Conservation (phyloP, 64 coral and sea anemone species). For the Montipora capricornis region DNA sequence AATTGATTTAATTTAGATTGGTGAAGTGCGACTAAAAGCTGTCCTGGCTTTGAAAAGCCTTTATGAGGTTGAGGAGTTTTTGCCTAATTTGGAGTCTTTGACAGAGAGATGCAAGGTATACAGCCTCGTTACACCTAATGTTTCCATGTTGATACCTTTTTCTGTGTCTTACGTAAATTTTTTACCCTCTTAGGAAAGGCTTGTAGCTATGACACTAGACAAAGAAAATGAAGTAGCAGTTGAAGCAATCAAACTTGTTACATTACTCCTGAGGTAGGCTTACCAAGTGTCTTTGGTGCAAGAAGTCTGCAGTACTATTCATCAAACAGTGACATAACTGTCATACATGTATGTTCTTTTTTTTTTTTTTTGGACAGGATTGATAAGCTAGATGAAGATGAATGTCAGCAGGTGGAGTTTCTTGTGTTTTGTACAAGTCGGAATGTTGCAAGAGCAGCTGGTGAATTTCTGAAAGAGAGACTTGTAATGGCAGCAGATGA, state of each 20-base stretch:
- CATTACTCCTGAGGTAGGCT: conserved; percentile 72
- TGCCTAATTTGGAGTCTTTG: conserved; percentile 79
- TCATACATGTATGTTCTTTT: not conserved
- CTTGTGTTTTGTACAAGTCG: conserved; percentile 96
- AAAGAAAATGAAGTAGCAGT: conserved; percentile 95
- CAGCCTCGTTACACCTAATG: too few species aligned
- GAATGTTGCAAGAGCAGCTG: conserved; percentile 87
- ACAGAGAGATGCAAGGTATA: conserved; percentile 93
- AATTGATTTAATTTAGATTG: conserved; percentile 70
- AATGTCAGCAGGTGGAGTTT: conserved; percentile 92
- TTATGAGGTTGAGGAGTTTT: conserved; percentile 85
- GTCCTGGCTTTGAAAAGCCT: conserved; percentile 73
- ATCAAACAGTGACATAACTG: not conserved
- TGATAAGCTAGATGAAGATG: conserved; percentile 91
- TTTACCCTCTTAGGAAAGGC: conserved; percentile 73
- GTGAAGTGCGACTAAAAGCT: conserved; percentile 83
- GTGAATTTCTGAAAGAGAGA: conserved; percentile 82
- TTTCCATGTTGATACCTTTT: not conserved
- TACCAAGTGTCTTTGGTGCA: not conserved
- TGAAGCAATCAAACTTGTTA: conserved; percentile 90
- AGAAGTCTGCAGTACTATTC: not conserved
- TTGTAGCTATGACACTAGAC: conserved; percentile 97
- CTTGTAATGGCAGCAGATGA: conserved; percentile 80
- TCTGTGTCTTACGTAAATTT: not conserved
- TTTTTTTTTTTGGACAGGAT: conserved; percentile 28